phyloP scores from a whole-genome alignment of 2,113 vertebrate genomes.

The Myrmecophaga tridactyla region DNA sequence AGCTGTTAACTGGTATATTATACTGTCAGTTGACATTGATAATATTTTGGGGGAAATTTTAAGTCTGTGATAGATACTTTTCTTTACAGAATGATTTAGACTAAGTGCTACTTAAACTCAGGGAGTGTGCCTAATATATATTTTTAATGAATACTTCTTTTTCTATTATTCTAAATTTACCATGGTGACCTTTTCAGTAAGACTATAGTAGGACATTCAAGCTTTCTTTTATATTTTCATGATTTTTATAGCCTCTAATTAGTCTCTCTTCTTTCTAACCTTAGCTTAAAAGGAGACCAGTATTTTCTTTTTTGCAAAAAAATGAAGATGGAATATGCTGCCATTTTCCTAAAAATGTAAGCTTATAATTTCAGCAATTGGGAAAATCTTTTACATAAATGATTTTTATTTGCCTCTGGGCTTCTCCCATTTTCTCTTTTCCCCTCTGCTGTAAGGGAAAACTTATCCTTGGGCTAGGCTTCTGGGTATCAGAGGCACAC shows the following conservation, averaged over 20 bases:
- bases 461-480: not conserved
- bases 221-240: not conserved
- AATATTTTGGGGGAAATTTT: not conserved
- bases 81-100: not conserved
- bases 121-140: not conserved
- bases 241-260: slow-evolving; percentile 19
- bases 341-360: not conserved
- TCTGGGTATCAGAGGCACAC: not conserved
- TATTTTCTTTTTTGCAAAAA: not conserved
- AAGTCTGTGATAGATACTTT: not conserved
- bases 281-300: not conserved
- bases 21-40: not conserved
- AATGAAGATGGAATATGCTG: not conserved
- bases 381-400: not conserved
- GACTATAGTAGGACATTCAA: not conserved
- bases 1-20: not conserved
- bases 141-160: not conserved
- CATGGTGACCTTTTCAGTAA: not conserved
- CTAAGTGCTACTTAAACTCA: not conserved
- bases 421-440: not conserved
- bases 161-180: slow-evolving; percentile 29
- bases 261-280: not conserved
- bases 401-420: not conserved
- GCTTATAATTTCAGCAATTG: not conserved
- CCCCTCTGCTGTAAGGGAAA: not conserved